Conservation (phyloP, 2,888 invertebrate genomes). For the Drosophila mulleri region DNA sequence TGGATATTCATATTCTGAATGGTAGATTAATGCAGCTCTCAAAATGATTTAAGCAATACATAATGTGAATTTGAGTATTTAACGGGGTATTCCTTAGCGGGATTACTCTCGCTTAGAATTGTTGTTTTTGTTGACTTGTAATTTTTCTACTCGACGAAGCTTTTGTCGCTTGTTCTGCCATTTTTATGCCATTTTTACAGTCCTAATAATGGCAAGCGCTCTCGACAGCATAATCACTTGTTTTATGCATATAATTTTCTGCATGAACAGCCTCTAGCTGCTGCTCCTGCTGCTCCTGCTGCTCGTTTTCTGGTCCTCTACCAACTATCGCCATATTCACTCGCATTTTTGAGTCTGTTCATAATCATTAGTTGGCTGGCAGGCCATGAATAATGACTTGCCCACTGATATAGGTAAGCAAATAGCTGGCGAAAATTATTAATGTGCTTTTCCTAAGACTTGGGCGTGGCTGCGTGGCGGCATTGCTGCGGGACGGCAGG, state of each 20-base stretch:
- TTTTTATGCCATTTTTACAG: conserved; percentile 60
- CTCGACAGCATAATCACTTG: conserved; percentile 76
- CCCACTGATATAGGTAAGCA: conserved; percentile 71
- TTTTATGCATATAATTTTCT: conserved; percentile 80
- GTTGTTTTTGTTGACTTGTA: conserved; percentile 40
- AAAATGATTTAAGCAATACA: too few relatives aligned
- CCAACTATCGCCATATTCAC: conserved; percentile 10
- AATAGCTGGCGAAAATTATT: conserved; percentile 70
- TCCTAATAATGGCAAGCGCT: conserved; percentile 65
- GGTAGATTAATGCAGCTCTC: too few relatives aligned
- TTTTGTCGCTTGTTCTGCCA: conserved; percentile 48
- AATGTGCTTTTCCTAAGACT: conserved; percentile 38
- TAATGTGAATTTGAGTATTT: too few relatives aligned
- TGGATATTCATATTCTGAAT: not conserved
- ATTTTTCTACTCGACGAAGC: conserved; percentile 41
- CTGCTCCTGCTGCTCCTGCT: conserved; percentile 6
- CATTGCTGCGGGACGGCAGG: not conserved
- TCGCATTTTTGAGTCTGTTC: conserved; percentile 42
- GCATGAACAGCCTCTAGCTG: conserved; percentile 66
- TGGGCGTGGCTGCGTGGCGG: not conserved
- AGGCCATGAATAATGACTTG: conserved; percentile 75
- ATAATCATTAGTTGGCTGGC: conserved; percentile 73
- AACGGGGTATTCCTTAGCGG: conserved; percentile 1
- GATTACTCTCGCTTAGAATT: not conserved
- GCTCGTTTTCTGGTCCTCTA: not conserved